Evolutionary conservation across 2,888 invertebrate species (phyloP).

Genomic region (Himalopsyche anomala): DNA sequence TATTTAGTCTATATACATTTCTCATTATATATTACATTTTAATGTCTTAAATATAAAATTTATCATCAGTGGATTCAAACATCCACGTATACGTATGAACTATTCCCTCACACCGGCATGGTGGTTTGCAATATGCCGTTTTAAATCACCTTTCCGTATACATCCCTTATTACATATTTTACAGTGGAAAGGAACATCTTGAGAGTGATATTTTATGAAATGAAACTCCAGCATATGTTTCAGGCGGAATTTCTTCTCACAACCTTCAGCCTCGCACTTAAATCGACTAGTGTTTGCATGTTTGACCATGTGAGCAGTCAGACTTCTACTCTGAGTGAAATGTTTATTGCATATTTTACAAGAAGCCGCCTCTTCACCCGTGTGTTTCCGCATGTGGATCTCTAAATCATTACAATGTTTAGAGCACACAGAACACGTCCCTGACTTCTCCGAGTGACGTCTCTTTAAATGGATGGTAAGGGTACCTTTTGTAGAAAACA

Average conservation of each 20-base stretch:
- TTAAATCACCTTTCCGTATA: slow-evolving; percentile 73
- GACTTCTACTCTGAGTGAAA: slow-evolving; percentile 51
- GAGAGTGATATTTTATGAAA: slow-evolving; percentile 60
- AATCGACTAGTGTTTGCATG: slow-evolving; percentile 65
- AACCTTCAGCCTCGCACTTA: slow-evolving; percentile 58
- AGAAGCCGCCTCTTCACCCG: slow-evolving; percentile 68
- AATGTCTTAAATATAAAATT: too few relatives aligned
- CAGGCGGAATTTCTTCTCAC: slow-evolving; percentile 59
- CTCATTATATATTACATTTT: too few relatives aligned
- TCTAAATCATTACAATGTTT: slow-evolving; percentile 71
- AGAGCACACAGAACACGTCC: slow-evolving; percentile 68
- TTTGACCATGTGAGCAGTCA: slow-evolving; percentile 66
- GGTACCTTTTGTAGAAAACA: slow-evolving; percentile 77
- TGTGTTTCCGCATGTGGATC: slow-evolving; percentile 77
- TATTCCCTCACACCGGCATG: too few relatives aligned
- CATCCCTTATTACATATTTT: slow-evolving; percentile 73
- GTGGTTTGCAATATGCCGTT: slow-evolving; percentile 69
- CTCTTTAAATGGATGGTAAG: slow-evolving; percentile 76
- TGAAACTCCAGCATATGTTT: slow-evolving; percentile 63
- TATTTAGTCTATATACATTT: too few relatives aligned
- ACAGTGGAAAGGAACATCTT: slow-evolving; percentile 73
- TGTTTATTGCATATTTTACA: slow-evolving; percentile 48
- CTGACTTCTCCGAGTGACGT: slow-evolving; percentile 78
- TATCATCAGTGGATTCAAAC: too few relatives aligned
- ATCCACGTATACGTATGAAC: too few relatives aligned